Evolutionary conservation across 2,888 invertebrate genomes (phyloP).

Genomic region (Mayetiola destructor): DNA sequence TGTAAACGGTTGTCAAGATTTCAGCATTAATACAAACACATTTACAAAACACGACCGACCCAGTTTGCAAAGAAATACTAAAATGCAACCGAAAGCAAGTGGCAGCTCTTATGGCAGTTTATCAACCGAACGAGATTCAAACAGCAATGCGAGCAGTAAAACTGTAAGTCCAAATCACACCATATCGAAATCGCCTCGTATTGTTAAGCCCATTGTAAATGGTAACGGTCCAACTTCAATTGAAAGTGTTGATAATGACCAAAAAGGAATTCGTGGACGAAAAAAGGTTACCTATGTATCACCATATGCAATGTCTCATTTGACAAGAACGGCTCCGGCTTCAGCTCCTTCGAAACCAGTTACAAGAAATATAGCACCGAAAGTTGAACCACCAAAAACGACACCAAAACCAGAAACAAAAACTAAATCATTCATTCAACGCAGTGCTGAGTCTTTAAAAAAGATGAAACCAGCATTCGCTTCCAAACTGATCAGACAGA

Average conservation of each 20-base stretch:
- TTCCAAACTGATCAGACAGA: conserved; percentile 19
- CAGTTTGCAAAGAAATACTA: background rate
- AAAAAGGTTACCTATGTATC: conserved; percentile 52
- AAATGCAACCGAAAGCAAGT: background rate
- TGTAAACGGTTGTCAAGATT: background rate
- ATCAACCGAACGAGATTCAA: background rate
- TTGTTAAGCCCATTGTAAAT: conserved; percentile 38
- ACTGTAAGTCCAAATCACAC: conserved; percentile 20
- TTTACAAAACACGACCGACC: background rate
- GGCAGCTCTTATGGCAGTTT: background rate
- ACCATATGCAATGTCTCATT: conserved; percentile 38
- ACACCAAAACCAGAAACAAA: conserved; percentile 19
- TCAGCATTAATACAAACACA: background rate
- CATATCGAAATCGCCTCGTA: conserved; percentile 39
- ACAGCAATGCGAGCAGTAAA: background rate
- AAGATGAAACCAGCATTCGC: conserved; percentile 18
- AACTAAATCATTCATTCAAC: conserved; percentile 18
- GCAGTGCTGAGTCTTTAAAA: conserved; percentile 13
- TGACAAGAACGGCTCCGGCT: conserved; percentile 18
- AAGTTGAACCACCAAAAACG: conserved; percentile 18
- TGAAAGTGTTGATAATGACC: conserved; percentile 30
- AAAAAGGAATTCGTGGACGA: conserved; percentile 33
- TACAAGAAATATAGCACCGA: conserved; percentile 23
- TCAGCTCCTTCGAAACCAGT: conserved; percentile 27
- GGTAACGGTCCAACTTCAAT: conserved; percentile 16